Base-by-base conservation (phyloP, 1,140 invertebrate species). In the Triops cancriformis region DNA sequence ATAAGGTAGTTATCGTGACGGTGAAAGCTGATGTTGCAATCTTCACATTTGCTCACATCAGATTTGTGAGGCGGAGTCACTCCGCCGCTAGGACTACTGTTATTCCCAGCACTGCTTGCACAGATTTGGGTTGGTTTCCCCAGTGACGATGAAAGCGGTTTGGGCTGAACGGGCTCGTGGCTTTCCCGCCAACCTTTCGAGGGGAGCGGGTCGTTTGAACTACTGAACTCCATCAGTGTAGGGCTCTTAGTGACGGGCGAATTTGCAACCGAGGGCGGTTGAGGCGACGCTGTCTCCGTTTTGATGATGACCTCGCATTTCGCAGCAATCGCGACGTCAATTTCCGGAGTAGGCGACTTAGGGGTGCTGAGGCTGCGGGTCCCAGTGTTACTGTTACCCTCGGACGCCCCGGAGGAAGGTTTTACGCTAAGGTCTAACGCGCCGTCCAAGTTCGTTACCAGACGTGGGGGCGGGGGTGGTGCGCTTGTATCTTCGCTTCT, bases 1-100 rank as follows among this genome's bases (percentile, higher is more conserved):
- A 95, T 91, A 23, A 96, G 85, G 82, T 95, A 98, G 82, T 97
- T 98, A 83, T 98, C 96, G 81, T 95, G 92, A 80, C 95, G 95
- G 85, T 94, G 98, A 82, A 98, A 98, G 0, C 97, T 95, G 77
- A 98, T 98, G 83, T 97, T 97, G 86, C 96, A 98, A 81, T 98
- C 95, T 81, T 94, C 91, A 85, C 96, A 98, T 84, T 95, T 96
- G 27, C 91, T 94, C 0, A 93, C 91, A 12, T 91, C 92, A 84
- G 93, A 90, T 84, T 85, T 85, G 18, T 82, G 79, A 12, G 72
- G 28, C 77, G 37, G 11, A 4, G 76, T 37, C 4, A 73, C 80
- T 78, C 14, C 79, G 80, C 75, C 79, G 80, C 12, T 80, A 74
- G 74, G 77, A 79, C 42, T 79, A 76, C 12, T 81, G 74, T 2